A percentile compares a stretch with the other conserved stretches of the same genome.
Conservation (phyloP, 2,888 invertebrate genomes). For the Eupeodes latifasciatus region DNA sequence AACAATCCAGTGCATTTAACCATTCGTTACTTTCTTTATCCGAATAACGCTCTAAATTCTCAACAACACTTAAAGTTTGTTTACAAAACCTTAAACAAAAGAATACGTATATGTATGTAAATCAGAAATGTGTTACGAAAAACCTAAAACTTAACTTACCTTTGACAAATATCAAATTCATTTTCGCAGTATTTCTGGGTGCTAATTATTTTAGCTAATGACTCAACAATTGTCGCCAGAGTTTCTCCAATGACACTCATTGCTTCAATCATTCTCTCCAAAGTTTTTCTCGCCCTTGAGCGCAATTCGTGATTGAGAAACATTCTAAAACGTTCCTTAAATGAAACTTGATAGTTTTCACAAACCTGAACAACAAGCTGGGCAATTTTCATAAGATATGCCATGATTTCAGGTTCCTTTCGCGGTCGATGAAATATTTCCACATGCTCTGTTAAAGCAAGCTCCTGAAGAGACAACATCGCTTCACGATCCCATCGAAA, state of each 20-base stretch:
- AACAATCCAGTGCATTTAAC: slow-evolving; percentile 78
- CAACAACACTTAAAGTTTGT: slow-evolving; percentile 77
- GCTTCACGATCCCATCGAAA: slow-evolving; percentile 38
- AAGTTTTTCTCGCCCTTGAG: slow-evolving; percentile 79
- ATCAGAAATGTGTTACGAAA: neutral
- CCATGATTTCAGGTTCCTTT: slow-evolving; percentile 79
- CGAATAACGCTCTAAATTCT: slow-evolving; percentile 78
- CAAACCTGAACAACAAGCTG: slow-evolving; percentile 76
- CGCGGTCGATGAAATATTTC: slow-evolving; percentile 79
- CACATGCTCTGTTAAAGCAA: slow-evolving; percentile 15
- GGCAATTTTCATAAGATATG: slow-evolving; percentile 78
- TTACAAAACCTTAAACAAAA: slow-evolving; percentile 78
- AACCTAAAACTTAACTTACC: slow-evolving; percentile 22
- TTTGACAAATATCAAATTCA: slow-evolving; percentile 26
- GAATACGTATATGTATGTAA: neutral
- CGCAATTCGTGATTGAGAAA: slow-evolving; percentile 77
- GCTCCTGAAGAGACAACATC: neutral
- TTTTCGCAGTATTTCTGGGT: slow-evolving; percentile 17
- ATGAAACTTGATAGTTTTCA: slow-evolving; percentile 77
- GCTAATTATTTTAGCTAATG: slow-evolving; percentile 4
- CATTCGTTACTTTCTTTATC: slow-evolving; percentile 79
- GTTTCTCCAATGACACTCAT: slow-evolving; percentile 76
- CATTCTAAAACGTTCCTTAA: slow-evolving; percentile 76
- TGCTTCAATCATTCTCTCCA: slow-evolving; percentile 77
- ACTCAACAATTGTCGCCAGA: slow-evolving; percentile 57